Evolutionary conservation across 2,888 invertebrate species (phyloP).

Genomic region (Hirtodrosophila alboralis): DNA sequence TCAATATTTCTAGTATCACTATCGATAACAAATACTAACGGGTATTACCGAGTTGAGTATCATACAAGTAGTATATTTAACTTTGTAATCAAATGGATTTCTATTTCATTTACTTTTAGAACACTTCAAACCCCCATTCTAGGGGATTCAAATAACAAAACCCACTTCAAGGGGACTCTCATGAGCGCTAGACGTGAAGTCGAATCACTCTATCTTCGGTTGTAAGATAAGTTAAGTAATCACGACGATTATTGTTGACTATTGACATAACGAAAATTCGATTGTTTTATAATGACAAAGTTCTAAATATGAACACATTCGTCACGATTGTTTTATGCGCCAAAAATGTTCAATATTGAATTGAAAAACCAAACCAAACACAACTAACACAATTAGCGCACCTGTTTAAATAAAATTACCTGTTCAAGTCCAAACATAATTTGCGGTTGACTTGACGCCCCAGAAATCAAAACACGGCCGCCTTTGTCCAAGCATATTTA

Average conservation of each 20-base stretch:
- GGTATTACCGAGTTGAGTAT: conserved; percentile 2
- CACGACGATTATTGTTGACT: conserved; percentile 70
- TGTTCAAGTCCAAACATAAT: conserved; percentile 22
- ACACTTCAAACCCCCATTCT: conserved; percentile 3
- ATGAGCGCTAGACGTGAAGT: conserved; percentile 11
- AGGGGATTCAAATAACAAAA: conserved; percentile 16
- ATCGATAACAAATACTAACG: not conserved
- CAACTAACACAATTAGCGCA: conserved; percentile 47
- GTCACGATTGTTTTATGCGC: not conserved
- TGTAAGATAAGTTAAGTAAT: conserved; percentile 74
- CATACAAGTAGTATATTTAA: too few species aligned
- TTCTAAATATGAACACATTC: conserved; percentile 15
- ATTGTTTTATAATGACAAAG: conserved; percentile 78
- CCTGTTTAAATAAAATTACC: conserved; percentile 42
- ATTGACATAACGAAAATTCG: conserved; percentile 71
- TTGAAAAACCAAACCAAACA: not conserved
- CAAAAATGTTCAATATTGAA: not conserved
- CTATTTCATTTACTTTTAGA: conserved; percentile 4
- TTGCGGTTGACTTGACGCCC: conserved; percentile 56
- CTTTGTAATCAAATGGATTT: conserved; percentile 22
- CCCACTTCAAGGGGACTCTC: conserved; percentile 36
- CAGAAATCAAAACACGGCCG: conserved; percentile 39
- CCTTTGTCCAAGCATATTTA: conserved; percentile 37
- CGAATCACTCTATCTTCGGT: conserved; percentile 24
- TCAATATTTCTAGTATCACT: not conserved